A percentile compares a stretch with the other conserved stretches of the same genome.
Conservation (phyloP, 2,888 invertebrate species). For the Macropis europaea region DNA sequence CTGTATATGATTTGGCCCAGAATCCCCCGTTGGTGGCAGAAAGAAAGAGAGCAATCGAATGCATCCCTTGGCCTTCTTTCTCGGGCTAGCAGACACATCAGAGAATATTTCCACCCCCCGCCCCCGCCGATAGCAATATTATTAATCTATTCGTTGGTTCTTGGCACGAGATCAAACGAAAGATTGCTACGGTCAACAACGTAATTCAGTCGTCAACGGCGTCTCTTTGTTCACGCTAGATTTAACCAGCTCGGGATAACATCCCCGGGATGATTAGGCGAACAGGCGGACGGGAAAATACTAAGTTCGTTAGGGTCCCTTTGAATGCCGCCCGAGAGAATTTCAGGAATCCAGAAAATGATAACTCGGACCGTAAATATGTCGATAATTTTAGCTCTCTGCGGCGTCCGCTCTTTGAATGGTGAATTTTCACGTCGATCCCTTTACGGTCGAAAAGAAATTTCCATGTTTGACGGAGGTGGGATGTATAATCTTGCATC, state of each 20-base stretch:
- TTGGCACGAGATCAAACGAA: conserved; percentile 53
- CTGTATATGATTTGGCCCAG: conserved; percentile 50
- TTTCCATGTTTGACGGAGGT: no score
- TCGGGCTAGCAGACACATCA: not conserved
- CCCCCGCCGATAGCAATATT: conserved; percentile 44
- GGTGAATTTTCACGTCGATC: no score
- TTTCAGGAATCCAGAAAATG: not conserved
- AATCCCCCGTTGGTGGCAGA: conserved; percentile 42
- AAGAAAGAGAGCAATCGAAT: conserved; percentile 48
- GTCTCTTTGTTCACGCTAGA: conserved; percentile 37
- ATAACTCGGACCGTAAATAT: not conserved
- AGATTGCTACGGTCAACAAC: conserved; percentile 49
- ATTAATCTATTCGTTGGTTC: conserved; percentile 56
- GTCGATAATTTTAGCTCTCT: conserved; percentile 3
- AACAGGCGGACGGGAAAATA: not conserved
- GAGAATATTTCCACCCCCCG: not conserved
- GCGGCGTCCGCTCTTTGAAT: not conserved
- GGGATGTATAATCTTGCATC: no score
- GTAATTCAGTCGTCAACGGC: conserved; percentile 43
- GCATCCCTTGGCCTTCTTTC: conserved; percentile 42
- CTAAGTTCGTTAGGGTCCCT: conserved; percentile 2
- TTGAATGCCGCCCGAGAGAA: not conserved
- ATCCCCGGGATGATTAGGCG: conserved; percentile 2
- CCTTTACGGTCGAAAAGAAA: no score
- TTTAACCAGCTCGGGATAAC: conserved; percentile 24